A percentile compares a stretch with the other conserved stretches of the same genome.
These are phyloP conservation scores for Poicephalus gulielmi DNA, from an alignment of 2,113 vertebrate species.

Conservation along the genomic window DNA sequence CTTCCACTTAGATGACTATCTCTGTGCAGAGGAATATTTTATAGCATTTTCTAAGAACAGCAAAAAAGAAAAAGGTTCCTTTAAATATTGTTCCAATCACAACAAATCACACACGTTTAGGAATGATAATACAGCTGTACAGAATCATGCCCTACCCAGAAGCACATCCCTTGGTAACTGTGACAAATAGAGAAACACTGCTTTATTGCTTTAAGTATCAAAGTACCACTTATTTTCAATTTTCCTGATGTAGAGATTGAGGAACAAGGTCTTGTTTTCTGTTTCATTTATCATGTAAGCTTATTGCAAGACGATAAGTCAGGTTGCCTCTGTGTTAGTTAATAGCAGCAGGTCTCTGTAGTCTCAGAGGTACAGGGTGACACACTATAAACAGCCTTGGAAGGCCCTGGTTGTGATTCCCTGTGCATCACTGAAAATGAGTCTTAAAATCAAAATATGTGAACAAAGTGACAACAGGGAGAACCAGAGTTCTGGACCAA, in stretches of 20 bases:
- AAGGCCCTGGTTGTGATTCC: not conserved
- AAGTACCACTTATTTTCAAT: not conserved
- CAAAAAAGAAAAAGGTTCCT: not conserved
- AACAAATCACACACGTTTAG: not conserved
- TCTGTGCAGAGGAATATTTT: not conserved
- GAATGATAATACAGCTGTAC: accelerated
- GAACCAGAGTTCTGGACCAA: not conserved
- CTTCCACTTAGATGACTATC: not conserved
- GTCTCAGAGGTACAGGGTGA: not conserved
- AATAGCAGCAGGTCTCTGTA: not conserved
- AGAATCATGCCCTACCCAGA: not conserved
- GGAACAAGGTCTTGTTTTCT: not conserved
- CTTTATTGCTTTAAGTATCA: not conserved
- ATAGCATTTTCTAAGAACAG: not conserved
- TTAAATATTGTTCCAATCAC: not conserved
- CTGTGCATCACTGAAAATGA: not conserved
- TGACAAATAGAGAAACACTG: not conserved
- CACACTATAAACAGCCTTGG: not conserved
- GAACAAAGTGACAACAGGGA: not conserved
- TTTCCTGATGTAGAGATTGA: not conserved
- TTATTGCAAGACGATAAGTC: not conserved
- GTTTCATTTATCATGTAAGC: not conserved
- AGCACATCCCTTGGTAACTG: not conserved
- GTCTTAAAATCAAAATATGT: not conserved
- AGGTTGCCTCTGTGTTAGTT: not conserved